phyloP scores from a whole-genome alignment of 2,797 vertebrate species.

The Brotula barbata region DNA sequence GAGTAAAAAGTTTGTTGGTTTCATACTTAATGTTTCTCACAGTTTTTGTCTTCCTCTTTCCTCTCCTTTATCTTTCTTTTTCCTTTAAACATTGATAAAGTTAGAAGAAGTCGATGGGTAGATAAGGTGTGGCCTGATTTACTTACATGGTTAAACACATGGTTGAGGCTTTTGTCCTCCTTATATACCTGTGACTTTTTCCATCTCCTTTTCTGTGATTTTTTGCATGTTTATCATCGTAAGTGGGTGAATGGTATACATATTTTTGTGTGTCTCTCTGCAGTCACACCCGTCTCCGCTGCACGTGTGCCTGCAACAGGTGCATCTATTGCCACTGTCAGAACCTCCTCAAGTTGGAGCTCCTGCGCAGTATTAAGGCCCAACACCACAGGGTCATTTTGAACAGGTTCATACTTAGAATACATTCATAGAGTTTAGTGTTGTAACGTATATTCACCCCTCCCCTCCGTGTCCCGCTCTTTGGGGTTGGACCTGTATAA shows the following conservation, averaged over 20 bases:
- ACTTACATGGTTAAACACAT: too few relatives aligned
- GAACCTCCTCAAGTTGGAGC: constrained; percentile 97
- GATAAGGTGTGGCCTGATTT: too few relatives aligned
- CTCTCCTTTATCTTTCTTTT: background rate
- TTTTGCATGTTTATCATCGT: constrained; percentile 32
- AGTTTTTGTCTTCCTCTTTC: constrained; percentile 4
- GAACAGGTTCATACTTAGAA: constrained; percentile 91
- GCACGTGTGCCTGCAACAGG: constrained; percentile 97
- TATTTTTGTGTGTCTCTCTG: constrained; percentile 87
- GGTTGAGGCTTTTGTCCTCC: background rate
- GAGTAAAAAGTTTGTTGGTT: too few relatives aligned
- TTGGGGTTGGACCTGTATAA: constrained; percentile 10
- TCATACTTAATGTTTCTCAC: too few relatives aligned
- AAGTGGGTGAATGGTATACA: constrained; percentile 50
- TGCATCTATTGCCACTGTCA: constrained; percentile 99
- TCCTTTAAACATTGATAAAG: background rate
- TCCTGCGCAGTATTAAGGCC: constrained; percentile 97
- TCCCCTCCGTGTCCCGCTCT: constrained; percentile 41
- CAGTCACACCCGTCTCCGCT: constrained; percentile 97
- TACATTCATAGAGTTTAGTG: constrained; percentile 29
- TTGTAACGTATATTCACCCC: constrained; percentile 52
- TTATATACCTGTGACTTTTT: constrained; percentile 66
- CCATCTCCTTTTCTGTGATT: constrained; percentile 66
- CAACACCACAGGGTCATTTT: constrained; percentile 93
- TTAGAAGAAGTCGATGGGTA: too few relatives aligned